Base-by-base conservation (phyloP, 2,113 vertebrate species). In the Rhea pennata region DNA sequence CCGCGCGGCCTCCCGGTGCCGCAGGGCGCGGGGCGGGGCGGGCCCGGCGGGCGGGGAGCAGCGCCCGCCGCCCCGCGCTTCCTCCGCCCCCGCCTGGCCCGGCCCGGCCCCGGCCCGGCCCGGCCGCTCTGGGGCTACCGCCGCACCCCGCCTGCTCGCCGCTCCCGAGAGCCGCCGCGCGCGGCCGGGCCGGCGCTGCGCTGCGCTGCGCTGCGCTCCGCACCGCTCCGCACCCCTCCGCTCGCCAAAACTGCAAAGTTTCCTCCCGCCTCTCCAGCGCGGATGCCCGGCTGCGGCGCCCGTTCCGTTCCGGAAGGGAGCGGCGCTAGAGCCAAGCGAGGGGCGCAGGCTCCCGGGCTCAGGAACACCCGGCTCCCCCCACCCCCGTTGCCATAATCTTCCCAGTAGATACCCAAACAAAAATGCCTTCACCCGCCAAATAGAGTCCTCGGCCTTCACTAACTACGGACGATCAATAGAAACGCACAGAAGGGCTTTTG, bases 1-100 rank as follows among this genome's bases (percentile, higher is more conserved):
- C 74, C 97, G 97, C 96, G 97, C 98, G 97, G 97, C 88, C 96
- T 93, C 95, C 26, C 93, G 77, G 53, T 98, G 98, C 98, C 98
- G 98, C 97, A 98, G 94, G 53, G 80, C 93, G 26, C 59, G 64
- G 36, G 74, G 70, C 40, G 58, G 15, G 48, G 39, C 46, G 66
- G 29, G 42, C 42, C 48, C 79, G 62, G 62, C 42, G 29, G 66
- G 40, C 40, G 17, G 65, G 65, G 42, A 31, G 65, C 65, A 36
- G 65, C 27, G 29, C 65, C 65, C 54, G 26, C 54, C 14, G 54
- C 54, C 15, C 53, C 53, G 53, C 44, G 44, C 44, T 44, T 15
- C 44, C 26, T 27, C 56, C 56, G 15, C 56, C 9, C 29, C 14
- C 27, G n/a, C n/a, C n/a, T n/a, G n/a, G n/a, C 15, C 15, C 27